A percentile compares a stretch with the other conserved stretches of the same genome.
phyloP scores from a whole-genome alignment of 2,797 vertebrate genomes.

The Syngnathus rostellatus region DNA sequence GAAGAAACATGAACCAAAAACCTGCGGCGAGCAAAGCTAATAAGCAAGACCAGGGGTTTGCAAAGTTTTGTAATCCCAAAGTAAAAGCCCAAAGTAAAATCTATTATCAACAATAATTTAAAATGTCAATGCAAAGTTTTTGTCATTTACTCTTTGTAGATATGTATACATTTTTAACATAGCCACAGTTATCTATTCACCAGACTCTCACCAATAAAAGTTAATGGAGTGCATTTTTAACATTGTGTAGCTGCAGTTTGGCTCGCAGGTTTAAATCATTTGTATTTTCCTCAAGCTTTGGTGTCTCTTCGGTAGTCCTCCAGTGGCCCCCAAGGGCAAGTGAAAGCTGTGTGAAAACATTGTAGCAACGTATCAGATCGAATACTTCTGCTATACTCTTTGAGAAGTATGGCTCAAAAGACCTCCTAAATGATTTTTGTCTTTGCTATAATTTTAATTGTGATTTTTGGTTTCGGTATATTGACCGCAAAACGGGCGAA shows the following conservation, averaged over 20 bases:
- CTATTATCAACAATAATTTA: not conserved
- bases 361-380: not conserved
- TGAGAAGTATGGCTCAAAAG: not conserved
- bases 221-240: not conserved
- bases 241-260: not conserved
- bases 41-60: not conserved
- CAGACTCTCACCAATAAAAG: not conserved
- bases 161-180: not conserved
- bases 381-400: not conserved
- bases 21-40: conserved; percentile 1
- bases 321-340: not conserved
- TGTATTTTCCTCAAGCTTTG: not conserved
- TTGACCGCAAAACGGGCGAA: not conserved
- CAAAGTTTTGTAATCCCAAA: not conserved
- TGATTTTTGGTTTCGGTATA: not conserved
- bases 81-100: not conserved
- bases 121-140: not conserved
- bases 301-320: not conserved
- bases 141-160: not conserved
- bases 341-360: not conserved
- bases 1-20: not conserved
- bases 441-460: not conserved
- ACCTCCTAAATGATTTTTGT: not conserved
- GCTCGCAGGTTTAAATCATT: not conserved
- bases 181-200: not conserved